phyloP scores from a whole-genome alignment of 2,113 vertebrate species.

The Nyctibius bracteatus region DNA sequence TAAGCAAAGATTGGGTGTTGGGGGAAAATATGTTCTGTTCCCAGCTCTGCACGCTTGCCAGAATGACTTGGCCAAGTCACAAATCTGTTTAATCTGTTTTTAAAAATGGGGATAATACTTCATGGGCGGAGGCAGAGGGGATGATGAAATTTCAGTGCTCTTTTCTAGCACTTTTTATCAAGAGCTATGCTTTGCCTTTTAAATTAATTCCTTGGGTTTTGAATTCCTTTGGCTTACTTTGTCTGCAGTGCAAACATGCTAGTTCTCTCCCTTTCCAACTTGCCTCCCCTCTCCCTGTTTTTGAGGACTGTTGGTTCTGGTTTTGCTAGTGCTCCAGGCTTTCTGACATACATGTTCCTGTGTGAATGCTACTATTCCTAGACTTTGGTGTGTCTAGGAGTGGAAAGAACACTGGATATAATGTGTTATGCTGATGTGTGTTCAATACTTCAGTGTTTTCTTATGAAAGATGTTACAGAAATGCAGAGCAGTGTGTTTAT shows the following conservation, averaged over 20 bases:
- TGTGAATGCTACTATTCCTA: neutral
- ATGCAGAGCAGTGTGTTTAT: neutral
- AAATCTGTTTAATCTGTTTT: conserved; percentile 55
- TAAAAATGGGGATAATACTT: conserved; percentile 38
- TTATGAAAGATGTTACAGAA: neutral
- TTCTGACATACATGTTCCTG: neutral
- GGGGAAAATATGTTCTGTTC: conserved; percentile 40
- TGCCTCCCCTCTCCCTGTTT: neutral
- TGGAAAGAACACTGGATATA: neutral
- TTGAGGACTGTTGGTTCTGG: neutral
- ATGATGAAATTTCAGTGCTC: conserved; percentile 18
- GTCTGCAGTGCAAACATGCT: neutral
- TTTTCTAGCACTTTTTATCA: neutral
- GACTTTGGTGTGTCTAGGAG: neutral
- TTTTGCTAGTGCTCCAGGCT: neutral
- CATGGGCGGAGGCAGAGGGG: neutral
- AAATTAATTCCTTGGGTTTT: neutral
- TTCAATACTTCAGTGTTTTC: neutral
- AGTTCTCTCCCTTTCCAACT: neutral
- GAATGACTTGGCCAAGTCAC: conserved; percentile 27
- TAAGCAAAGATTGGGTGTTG: conserved; percentile 4
- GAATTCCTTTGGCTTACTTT: neutral
- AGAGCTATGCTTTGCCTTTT: conserved; percentile 1
- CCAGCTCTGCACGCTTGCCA: neutral
- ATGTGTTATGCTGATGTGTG: neutral